phyloP scores from a whole-genome alignment of 2,888 invertebrate genomes.

The Agriotes lineatus region DNA sequence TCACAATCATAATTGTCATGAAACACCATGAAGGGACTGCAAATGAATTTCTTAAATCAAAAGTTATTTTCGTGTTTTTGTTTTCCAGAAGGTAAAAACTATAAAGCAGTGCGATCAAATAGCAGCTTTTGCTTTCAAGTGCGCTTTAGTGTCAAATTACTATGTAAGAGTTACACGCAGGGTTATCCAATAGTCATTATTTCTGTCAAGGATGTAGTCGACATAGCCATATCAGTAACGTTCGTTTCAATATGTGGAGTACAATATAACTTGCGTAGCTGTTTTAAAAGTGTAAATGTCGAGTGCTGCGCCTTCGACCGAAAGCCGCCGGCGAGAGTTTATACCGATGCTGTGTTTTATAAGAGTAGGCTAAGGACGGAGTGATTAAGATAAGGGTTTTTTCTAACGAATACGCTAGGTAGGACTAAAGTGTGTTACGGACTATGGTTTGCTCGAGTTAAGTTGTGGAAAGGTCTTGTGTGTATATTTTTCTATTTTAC shows the following conservation, averaged over 20 bases:
- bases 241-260: slow-evolving; percentile 15
- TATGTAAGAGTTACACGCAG: slow-evolving; percentile 15
- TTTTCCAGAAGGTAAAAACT: slow-evolving; percentile 11
- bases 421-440: neutral
- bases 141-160: slow-evolving; percentile 34
- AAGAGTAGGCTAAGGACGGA: slow-evolving; percentile 30
- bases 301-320: neutral
- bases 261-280: neutral
- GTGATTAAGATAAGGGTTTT: slow-evolving; percentile 27
- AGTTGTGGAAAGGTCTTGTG: too few relatives aligned
- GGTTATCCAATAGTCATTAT: neutral
- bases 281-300: slow-evolving; percentile 25
- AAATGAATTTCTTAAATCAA: too few relatives aligned
- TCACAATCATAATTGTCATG: too few relatives aligned
- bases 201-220: slow-evolving; percentile 6
- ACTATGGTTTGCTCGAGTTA: too few relatives aligned
- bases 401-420: slow-evolving; percentile 32
- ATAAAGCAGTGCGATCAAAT: slow-evolving; percentile 4
- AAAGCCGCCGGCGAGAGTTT: slow-evolving; percentile 21
- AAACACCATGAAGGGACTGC: too few relatives aligned
- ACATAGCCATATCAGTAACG: slow-evolving; percentile 33
- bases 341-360: slow-evolving; percentile 34
- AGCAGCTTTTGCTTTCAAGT: slow-evolving; percentile 35
- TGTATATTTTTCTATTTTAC: slow-evolving; percentile 18
- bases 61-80: too few relatives aligned